Conservation (phyloP, 2,888 invertebrate genomes). For the Ophion costatus region DNA sequence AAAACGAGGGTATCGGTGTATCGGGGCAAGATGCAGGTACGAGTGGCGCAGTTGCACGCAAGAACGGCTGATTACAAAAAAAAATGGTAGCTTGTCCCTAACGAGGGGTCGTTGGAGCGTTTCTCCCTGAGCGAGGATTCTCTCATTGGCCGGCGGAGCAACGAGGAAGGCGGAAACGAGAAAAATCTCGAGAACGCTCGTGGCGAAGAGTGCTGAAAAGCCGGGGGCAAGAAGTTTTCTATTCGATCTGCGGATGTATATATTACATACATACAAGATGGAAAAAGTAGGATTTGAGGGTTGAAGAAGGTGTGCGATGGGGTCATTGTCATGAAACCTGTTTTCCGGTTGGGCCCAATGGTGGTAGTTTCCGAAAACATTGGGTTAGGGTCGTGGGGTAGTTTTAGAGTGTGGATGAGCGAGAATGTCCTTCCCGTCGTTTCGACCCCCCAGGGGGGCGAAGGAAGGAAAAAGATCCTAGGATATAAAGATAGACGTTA, state of each 20-base stretch:
- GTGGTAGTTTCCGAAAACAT: slow-evolving; percentile 35
- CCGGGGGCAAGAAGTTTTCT: slow-evolving; percentile 62
- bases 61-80: slow-evolving; percentile 61
- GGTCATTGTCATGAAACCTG: background rate
- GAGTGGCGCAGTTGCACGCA: background rate
- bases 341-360: slow-evolving; percentile 19
- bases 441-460: background rate
- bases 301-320: slow-evolving; percentile 44
- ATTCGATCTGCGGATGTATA: slow-evolving; percentile 52
- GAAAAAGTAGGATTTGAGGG: slow-evolving; percentile 42
- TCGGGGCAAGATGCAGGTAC: background rate
- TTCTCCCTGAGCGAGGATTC: slow-evolving; percentile 13
- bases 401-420: slow-evolving; percentile 15
- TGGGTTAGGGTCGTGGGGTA: background rate
- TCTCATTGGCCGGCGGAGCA: slow-evolving; percentile 17
- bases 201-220: slow-evolving; percentile 64
- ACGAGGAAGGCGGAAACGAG: slow-evolving; percentile 1
- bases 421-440: background rate
- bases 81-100: slow-evolving; percentile 28
- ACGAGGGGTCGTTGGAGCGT: slow-evolving; percentile 59
- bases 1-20: background rate
- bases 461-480: slow-evolving; percentile 36
- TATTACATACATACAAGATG: slow-evolving; percentile 10
- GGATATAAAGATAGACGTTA: slow-evolving; percentile 58
- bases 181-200: slow-evolving; percentile 38